A percentile compares a stretch with the other conserved stretches of the same genome.
Conservation (phyloP, 2,888 invertebrate genomes). For the Orthosia gothica region DNA sequence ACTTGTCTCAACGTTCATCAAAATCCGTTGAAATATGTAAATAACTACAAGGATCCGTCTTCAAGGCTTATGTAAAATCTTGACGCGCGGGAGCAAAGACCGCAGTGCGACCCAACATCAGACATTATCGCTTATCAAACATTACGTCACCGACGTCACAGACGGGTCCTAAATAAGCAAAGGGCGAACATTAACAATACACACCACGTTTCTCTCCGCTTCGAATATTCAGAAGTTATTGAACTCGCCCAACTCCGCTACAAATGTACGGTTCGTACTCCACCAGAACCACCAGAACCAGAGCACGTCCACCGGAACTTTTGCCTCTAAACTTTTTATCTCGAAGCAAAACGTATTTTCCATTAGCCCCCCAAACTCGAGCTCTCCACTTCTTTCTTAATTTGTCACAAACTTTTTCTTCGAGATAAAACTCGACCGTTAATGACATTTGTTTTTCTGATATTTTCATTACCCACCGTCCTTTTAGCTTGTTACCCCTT, state of each 20-base stretch:
- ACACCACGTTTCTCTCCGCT: conserved; percentile 26
- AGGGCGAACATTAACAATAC: conserved; percentile 48
- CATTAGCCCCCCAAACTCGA: conserved; percentile 53
- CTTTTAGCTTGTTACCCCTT: conserved; percentile 57
- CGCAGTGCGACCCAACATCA: conserved; percentile 3
- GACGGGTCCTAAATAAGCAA: conserved; percentile 35
- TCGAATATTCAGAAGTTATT: conserved; percentile 44
- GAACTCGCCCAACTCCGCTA: conserved; percentile 45
- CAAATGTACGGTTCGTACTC: conserved; percentile 45
- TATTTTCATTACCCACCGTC: conserved; percentile 75
- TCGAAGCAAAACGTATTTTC: conserved; percentile 65
- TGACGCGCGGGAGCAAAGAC: not conserved
- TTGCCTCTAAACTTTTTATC: conserved; percentile 68
- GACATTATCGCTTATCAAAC: conserved; percentile 22
- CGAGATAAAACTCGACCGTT: conserved; percentile 78
- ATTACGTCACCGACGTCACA: not conserved
- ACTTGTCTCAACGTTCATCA: not conserved
- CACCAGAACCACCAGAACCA: too few relatives aligned
- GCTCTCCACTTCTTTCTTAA: conserved; percentile 76
- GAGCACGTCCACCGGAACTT: conserved; percentile 61
- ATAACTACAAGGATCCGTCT: not conserved
- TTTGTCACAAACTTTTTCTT: conserved; percentile 82
- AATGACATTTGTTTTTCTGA: conserved; percentile 79
- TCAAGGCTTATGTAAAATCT: conserved; percentile 6
- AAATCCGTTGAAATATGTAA: not conserved